Base-by-base conservation (phyloP, 2,113 vertebrate genomes). In the Illadopsis cleaveri region DNA sequence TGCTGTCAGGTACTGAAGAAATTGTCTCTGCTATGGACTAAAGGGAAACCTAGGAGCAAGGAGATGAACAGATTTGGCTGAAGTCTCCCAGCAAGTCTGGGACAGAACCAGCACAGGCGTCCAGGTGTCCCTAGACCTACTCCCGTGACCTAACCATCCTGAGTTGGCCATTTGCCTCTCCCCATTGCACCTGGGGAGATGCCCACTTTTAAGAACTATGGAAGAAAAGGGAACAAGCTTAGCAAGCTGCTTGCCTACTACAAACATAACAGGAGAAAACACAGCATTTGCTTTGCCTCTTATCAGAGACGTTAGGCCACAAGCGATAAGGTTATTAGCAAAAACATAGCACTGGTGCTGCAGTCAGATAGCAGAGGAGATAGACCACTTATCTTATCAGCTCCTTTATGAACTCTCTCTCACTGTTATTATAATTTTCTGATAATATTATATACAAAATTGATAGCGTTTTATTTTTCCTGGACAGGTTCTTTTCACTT, bases 231-330 rank as follows among this genome's bases (percentile, higher is more conserved):
- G 71, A 51, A 77, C 35, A 88, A 71, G 38, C 51, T 44, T 15
- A 83, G 75, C 79, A 92, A 95, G 64, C 56, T 81, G 64, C 56
- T 72, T 58, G n/a, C 64, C 77, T 81, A 53, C 64, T 60, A 56
- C 76, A 93, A 90, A 94, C 31, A 9, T 20, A 83, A 75, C 57
- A 73, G 65, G 66, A 71, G 76, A 83, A 96, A 96, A 73, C 44
- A 62, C 3, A 10, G 42, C 37, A 1, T 75, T 91, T 50, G 44
- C 72, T 94, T 88, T 89, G 40, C 68, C 66, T 81, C 86, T 91
- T 96, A 96, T 95, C 93, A 71, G 93, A 90, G 89, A 94, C 85
- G 88, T 96, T 97, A 93, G 61, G 82, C 91, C 94, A 65, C 68
- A 57, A 69, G 77, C 91, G 97, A 96, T 96, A 94, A 95, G 79